A percentile compares a stretch with the other conserved stretches of the same genome.
Conservation (phyloP, 2,113 vertebrate species). For the Copsychus sechellarum region DNA sequence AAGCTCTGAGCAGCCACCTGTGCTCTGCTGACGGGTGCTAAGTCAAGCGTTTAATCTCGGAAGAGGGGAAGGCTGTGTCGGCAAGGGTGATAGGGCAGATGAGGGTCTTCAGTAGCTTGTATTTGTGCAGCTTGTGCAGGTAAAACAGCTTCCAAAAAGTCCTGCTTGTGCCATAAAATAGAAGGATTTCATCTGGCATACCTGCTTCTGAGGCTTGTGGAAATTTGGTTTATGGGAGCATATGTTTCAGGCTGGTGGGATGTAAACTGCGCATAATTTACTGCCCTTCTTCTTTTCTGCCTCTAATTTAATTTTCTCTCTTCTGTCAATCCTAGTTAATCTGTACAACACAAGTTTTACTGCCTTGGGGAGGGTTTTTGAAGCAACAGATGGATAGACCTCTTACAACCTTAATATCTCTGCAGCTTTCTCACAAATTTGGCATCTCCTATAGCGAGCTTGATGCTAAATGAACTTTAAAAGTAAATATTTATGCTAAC, state of each 20-base stretch:
- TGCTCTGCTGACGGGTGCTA: neutral
- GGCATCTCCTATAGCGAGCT: neutral
- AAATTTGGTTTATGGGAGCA: neutral
- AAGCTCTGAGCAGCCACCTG: slow-evolving; percentile 5
- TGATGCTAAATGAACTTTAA: slow-evolving; percentile 49
- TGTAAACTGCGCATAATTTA: neutral
- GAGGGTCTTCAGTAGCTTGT: slow-evolving; percentile 3
- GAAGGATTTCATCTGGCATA: neutral
- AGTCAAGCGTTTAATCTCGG: neutral
- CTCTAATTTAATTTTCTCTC: slow-evolving; percentile 36
- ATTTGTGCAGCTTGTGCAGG: slow-evolving; percentile 13
- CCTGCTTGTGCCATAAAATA: neutral
- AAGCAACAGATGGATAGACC: neutral
- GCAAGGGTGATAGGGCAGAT: neutral
- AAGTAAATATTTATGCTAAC: slow-evolving; percentile 34
- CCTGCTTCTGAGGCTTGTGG: neutral
- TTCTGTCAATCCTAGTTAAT: slow-evolving; percentile 7
- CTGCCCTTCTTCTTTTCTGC: neutral
- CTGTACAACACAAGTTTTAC: neutral
- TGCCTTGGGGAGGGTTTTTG: neutral
- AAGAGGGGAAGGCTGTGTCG: slow-evolving; percentile 6
- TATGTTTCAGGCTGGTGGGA: neutral
- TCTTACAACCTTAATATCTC: neutral
- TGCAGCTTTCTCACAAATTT: neutral
- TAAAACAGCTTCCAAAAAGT: neutral